Evolutionary conservation across 2,797 vertebrate genomes (phyloP), one percentile per base, ranked within the genome.

Genomic region (Enteromius paludinosus): DNA sequence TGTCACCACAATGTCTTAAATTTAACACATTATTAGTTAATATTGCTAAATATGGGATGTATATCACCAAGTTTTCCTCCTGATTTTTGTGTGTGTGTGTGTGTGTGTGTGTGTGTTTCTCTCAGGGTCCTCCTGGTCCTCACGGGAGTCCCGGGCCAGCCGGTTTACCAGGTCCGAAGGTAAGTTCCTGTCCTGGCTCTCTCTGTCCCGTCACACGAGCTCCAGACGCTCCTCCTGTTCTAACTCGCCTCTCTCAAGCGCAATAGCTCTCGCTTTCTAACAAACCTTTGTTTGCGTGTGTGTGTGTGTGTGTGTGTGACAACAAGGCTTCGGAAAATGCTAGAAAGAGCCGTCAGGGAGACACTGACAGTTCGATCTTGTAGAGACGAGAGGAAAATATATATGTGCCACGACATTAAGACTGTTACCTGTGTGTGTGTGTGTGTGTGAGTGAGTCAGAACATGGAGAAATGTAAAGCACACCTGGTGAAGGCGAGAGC

Each of bases 71-170:
- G n/a, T 23, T 56, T 56, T 56, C n/a, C 20, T 56, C 9, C n/a
- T 64, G 3, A 25, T 0, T 59, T 1, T 17, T 35, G 12, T 33
- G 61, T 64, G 61, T 84, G 20, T 79, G 30, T 35, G 12, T 33
- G 61, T 64, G 61, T 84, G 20, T 1, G 30, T 35, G 12, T 33
- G 61, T 64, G 61, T 84, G 20, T 79, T 17, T 59, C n/a, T 82
- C 15, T 86, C 15, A 99, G 98, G 98, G 98, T 87, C 92, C 94
- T 81, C 88, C 93, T 74, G 98, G 98, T 89, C 96, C 95, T 86
- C 95, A 97, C 87, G 98, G 98, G 92, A 98, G 94, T 87, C 96
- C 97, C 77, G 98, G 98, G 68, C 91, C 95, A 82, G 95, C 95
- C 87, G 98, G 98, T 91, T 89, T 94, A 87, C 94, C 95, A 87